A percentile compares a stretch with the other conserved stretches of the same genome.
Conservation (phyloP, 2,888 invertebrate species). For the Dioctria linearis region DNA sequence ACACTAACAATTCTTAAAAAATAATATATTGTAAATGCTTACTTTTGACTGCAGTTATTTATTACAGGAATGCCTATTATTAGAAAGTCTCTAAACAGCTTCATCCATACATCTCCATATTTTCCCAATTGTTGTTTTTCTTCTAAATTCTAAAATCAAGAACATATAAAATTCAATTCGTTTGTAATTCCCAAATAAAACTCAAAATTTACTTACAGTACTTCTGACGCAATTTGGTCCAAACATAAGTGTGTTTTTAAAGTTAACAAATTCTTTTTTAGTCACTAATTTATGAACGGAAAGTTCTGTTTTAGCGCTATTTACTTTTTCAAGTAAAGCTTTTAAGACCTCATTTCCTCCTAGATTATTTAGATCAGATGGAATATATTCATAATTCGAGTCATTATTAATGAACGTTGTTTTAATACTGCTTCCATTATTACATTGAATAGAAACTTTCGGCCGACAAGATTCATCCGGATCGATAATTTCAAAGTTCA, state of each 20-base stretch:
- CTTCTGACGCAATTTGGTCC: slow-evolving; percentile 54
- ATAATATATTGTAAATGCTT: slow-evolving; percentile 30
- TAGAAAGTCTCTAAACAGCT: slow-evolving; percentile 55
- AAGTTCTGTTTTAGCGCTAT: slow-evolving; percentile 34
- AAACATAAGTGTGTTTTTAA: slow-evolving; percentile 53
- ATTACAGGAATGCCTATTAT: slow-evolving; percentile 60
- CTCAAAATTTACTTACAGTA: slow-evolving; percentile 44
- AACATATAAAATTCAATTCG: not conserved
- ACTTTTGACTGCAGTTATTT: slow-evolving; percentile 59
- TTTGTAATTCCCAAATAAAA: not conserved
- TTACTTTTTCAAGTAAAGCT: not conserved
- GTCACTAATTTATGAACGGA: slow-evolving; percentile 35
- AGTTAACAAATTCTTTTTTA: slow-evolving; percentile 39
- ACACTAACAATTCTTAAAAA: too few species aligned
- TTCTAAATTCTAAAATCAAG: slow-evolving; percentile 52
- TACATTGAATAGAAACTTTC: slow-evolving; percentile 2
- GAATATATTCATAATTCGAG: not conserved
- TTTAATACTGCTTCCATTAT: not conserved
- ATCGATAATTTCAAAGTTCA: slow-evolving; percentile 54
- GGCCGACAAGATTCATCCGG: slow-evolving; percentile 45
- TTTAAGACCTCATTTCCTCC: slow-evolving; percentile 3
- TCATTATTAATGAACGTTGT: not conserved
- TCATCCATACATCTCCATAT: slow-evolving; percentile 60
- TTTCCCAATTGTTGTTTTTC: slow-evolving; percentile 58
- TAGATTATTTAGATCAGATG: not conserved